A percentile compares a stretch with the other conserved stretches of the same genome.
Conservation (phyloP, 1,140 invertebrate species). For the Drosophila bocqueti region DNA sequence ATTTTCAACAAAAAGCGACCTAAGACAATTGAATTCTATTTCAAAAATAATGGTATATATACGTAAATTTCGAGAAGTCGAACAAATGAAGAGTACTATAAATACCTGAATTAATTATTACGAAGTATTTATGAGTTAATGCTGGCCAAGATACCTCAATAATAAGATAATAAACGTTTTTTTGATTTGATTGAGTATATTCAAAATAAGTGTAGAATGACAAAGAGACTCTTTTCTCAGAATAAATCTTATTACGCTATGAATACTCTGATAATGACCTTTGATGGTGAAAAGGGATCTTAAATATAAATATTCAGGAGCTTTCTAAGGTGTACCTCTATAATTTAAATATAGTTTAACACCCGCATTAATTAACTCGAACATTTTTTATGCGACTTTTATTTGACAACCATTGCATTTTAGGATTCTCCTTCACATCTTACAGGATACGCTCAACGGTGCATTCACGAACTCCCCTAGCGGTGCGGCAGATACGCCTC, state of each 20-base stretch:
- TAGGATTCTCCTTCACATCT: neutral
- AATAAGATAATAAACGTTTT: no score
- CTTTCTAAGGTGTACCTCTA: neutral
- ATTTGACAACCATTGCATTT: neutral
- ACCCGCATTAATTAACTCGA: no score
- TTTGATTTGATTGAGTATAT: no score
- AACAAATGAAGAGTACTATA: neutral
- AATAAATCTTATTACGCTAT: neutral
- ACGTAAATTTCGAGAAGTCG: neutral
- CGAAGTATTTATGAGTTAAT: neutral
- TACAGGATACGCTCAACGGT: neutral
- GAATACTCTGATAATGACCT: neutral
- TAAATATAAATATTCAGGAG: no score
- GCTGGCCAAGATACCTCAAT: neutral
- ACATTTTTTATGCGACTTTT: neutral
- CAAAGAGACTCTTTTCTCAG: neutral
- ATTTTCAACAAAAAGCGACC: neutral
- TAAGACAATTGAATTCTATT: neutral
- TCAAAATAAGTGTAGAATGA: neutral
- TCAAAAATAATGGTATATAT: no score
- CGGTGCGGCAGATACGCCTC: neutral
- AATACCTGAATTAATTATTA: neutral
- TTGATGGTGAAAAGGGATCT: no score
- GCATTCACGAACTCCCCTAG: neutral
- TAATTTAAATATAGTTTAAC: neutral